Evolutionary conservation across 2,888 invertebrate species (phyloP), one percentile per base, ranked within the genome.

Genomic region (Cephus runcator): DNA sequence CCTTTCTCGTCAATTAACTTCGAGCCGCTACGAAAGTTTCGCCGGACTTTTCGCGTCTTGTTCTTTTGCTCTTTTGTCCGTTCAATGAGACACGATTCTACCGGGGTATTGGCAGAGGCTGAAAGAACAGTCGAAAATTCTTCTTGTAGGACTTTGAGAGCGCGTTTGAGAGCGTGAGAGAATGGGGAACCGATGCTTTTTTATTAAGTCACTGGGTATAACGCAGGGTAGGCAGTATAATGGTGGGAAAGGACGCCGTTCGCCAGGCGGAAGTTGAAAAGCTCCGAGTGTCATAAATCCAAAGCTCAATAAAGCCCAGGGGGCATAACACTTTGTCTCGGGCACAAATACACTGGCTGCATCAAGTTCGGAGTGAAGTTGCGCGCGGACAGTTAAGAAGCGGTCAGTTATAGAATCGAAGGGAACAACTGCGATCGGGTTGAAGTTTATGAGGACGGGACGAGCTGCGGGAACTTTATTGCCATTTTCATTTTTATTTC

Each of bases 281-380:
- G 78, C 76, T 56, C 69, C 30, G 76, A 73, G 36, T 69, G 76
- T 73, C 80, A 83, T 87, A 85, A 87, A 87, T 87, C 83, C 83
- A 73, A 76, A 77, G 79, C 81, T 85, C 83, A 81, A 86, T 86
- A 86, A 85, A 85, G 82, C 23, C 56, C 23, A 2, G 79, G 75
- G 79, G 82, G 77, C 81, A 84, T 83, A 83, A 83, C 82, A 82
- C 86, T 87, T 87, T 85, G 83, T 87, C 85, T 85, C 81, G 75
- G 76, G 81, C 82, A 83, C 81, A 84, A 86, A 83, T 81, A 80
- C 82, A 75, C 79, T 71, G 33, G 71, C 12, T 12, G 23, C 23
- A 33, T 33, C 4, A 12, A 23, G 71, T 71, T 2, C 31, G 71
- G 15, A 9, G 56, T 15, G 71, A 31, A 71, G 71, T 71, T 34